These are phyloP conservation scores for Phorcus lineatus DNA, from an alignment of 2,888 invertebrate species.

Conservation along the genomic window DNA sequence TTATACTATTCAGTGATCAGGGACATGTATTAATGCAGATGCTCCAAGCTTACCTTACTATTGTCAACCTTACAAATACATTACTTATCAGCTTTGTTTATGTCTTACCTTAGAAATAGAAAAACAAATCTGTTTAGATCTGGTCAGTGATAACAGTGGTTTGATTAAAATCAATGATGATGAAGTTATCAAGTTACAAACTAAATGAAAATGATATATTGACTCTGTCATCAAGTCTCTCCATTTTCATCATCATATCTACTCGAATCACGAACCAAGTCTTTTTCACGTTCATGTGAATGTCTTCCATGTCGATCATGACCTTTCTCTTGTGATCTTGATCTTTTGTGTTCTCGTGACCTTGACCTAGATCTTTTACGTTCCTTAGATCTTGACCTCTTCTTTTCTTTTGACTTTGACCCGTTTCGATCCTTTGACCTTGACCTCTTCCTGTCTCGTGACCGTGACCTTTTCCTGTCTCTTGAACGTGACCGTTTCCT, in stretches of 20 bases:
- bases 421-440: conserved; percentile 29
- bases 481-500: conserved; percentile 34
- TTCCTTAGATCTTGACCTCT: conserved; percentile 1
- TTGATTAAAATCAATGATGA: too few relatives aligned
- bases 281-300: not conserved
- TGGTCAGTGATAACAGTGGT: too few relatives aligned
- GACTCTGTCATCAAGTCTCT: not conserved
- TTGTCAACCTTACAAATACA: too few relatives aligned
- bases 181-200: too few relatives aligned
- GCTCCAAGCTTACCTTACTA: too few relatives aligned
- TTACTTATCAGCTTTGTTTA: too few relatives aligned
- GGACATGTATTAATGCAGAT: too few relatives aligned
- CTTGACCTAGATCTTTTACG: conserved; percentile 40
- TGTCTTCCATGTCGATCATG: not conserved
- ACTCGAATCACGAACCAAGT: not conserved
- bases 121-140: too few relatives aligned
- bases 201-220: too few relatives aligned
- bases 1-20: too few relatives aligned
- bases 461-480: conserved; percentile 37
- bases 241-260: not conserved
- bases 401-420: conserved; percentile 26
- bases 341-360: conserved; percentile 28
- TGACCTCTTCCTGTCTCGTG: conserved; percentile 37
- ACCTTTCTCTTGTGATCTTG: conserved; percentile 25
- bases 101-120: too few relatives aligned